Percentiles rank a stretch among this genome's conserved stretches.
phyloP scores from a whole-genome alignment of 2,888 invertebrate species.

The Trichopria drosophilae region DNA sequence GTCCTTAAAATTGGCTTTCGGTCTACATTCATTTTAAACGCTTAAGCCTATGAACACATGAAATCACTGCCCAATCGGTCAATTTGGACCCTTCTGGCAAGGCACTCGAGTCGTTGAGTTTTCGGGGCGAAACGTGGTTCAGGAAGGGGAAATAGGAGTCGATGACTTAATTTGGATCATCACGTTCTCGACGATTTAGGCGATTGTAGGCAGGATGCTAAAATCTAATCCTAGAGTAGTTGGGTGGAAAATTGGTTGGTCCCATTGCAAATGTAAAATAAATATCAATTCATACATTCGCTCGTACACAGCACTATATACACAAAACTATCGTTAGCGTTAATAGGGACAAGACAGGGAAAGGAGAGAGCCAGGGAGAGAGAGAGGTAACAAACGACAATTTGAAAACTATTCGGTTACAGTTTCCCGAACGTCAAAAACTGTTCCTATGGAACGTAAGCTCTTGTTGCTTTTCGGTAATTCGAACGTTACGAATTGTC shows the following conservation, averaged over 20 bases:
- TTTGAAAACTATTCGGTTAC: too few species aligned
- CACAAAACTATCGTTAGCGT: constrained; percentile 36
- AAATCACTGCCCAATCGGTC: constrained; percentile 59
- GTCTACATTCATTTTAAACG: constrained; percentile 43
- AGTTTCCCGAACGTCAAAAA: too few species aligned
- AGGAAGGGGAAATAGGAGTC: constrained; percentile 14
- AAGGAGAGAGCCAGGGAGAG: too few species aligned
- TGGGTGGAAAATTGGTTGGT: constrained; percentile 59
- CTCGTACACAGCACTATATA: constrained; percentile 49
- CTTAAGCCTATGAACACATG: constrained; percentile 60
- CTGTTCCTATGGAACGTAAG: too few species aligned
- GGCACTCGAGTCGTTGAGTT: constrained; percentile 47
- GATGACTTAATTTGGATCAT: constrained; percentile 34
- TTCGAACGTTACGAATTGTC: too few species aligned
- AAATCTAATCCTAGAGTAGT: constrained; percentile 54
- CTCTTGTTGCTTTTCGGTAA: too few species aligned
- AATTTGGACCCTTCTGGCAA: constrained; percentile 56
- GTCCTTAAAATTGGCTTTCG: not conserved
- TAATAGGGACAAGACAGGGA: too few species aligned
- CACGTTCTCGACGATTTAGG: constrained; percentile 49
- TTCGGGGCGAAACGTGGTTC: constrained; percentile 23
- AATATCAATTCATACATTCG: constrained; percentile 52
- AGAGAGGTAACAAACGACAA: too few species aligned
- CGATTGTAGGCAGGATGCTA: constrained; percentile 56
- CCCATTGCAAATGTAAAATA: constrained; percentile 56